Conservation (phyloP, 2,888 invertebrate genomes). For the Platycheirus rosarum region DNA sequence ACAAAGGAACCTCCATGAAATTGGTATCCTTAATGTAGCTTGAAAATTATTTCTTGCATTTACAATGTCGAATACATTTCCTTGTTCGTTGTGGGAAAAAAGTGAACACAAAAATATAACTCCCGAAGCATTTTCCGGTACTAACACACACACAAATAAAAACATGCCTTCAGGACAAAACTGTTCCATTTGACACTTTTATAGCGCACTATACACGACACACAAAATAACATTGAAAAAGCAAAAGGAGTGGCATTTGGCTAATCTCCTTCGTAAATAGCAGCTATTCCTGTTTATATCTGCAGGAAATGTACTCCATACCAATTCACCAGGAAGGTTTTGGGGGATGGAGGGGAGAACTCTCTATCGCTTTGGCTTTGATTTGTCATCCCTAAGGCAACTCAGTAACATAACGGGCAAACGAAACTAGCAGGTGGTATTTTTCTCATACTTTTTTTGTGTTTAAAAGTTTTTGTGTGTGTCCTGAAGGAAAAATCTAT, state of each 20-base stretch:
- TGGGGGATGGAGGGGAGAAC: neutral
- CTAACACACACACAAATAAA: slow-evolving; percentile 17
- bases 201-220: neutral
- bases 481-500: slow-evolving; percentile 32
- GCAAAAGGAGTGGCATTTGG: slow-evolving; percentile 25
- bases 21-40: slow-evolving; percentile 9
- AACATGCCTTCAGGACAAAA: slow-evolving; percentile 23
- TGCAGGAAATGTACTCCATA: slow-evolving; percentile 50
- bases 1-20: neutral
- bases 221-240: slow-evolving; percentile 1
- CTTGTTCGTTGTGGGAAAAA: slow-evolving; percentile 2
- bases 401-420: neutral
- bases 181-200: slow-evolving; percentile 52
- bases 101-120: slow-evolving; percentile 4
- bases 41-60: slow-evolving; percentile 22
- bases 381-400: slow-evolving; percentile 32
- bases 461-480: neutral
- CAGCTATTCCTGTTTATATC: slow-evolving; percentile 49
- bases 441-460: slow-evolving; percentile 24
- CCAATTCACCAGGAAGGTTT: slow-evolving; percentile 1
- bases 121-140: neutral
- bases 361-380: slow-evolving; percentile 38
- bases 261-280: slow-evolving; percentile 56
- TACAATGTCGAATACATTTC: slow-evolving; percentile 33
- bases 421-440: slow-evolving; percentile 32